Percentiles rank a stretch among this genome's conserved stretches.
Evolutionary conservation across 2,797 vertebrate species (phyloP).

Genomic region (Lutjanus argentimaculatus): DNA sequence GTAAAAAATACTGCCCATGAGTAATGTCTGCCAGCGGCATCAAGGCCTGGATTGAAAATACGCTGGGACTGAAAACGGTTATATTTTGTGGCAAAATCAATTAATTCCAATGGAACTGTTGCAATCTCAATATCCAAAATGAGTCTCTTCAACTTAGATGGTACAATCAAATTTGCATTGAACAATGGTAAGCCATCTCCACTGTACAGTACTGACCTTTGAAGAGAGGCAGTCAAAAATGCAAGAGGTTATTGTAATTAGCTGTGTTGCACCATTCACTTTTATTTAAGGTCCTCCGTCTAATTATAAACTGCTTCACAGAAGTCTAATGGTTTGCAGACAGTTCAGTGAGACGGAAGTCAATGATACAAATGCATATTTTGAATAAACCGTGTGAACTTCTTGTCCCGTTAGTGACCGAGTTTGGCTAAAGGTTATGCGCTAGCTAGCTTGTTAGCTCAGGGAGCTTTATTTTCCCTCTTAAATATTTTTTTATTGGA

Average conservation of each 20-base stretch:
- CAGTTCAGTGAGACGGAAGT: not conserved
- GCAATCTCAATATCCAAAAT: not conserved
- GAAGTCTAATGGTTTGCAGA: not conserved
- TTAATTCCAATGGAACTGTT: not conserved
- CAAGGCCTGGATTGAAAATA: not conserved
- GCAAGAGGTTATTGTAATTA: not conserved
- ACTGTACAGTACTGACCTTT: not conserved
- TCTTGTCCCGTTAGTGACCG: too few species aligned
- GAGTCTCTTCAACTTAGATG: not conserved
- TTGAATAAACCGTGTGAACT: too few species aligned
- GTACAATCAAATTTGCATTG: too few species aligned
- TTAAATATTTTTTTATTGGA: too few species aligned
- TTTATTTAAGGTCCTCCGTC: not conserved
- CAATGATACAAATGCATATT: too few species aligned
- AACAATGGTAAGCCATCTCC: too few species aligned
- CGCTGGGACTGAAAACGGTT: not conserved
- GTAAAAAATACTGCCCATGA: not conserved
- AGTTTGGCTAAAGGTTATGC: too few species aligned
- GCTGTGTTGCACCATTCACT: not conserved
- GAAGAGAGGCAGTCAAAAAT: not conserved
- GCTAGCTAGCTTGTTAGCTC: too few species aligned
- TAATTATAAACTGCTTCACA: not conserved
- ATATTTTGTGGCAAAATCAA: not conserved
- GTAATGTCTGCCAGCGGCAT: not conserved
- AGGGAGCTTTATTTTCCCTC: too few species aligned